A percentile compares a stretch with the other conserved stretches of the same genome.
These are phyloP conservation scores for Hydrotaea cyrtoneurina DNA, from an alignment of 2,888 invertebrate species.

Conservation along the genomic window DNA sequence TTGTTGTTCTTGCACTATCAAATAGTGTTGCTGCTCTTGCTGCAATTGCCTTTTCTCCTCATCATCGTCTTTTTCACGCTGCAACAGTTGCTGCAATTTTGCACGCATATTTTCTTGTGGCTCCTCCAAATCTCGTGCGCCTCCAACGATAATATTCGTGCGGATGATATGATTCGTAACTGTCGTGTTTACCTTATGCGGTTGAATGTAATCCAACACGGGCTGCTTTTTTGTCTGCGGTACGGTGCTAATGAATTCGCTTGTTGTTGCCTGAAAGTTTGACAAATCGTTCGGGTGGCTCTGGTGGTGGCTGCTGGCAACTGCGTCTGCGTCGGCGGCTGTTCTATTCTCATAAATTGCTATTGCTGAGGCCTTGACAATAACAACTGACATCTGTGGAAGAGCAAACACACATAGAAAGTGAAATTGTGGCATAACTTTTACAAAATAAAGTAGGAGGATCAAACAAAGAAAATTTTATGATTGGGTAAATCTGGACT, in stretches of 20 bases:
- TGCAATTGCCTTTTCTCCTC: slow-evolving; percentile 61
- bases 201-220: slow-evolving; percentile 23
- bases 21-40: slow-evolving; percentile 67
- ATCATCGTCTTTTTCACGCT: slow-evolving; percentile 69
- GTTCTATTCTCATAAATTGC: slow-evolving; percentile 74
- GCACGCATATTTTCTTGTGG: slow-evolving; percentile 76
- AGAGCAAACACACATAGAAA: slow-evolving; percentile 22
- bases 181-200: slow-evolving; percentile 68
- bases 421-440: slow-evolving; percentile 39
- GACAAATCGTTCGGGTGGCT: slow-evolving; percentile 58
- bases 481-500: no score
- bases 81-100: slow-evolving; percentile 75
- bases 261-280: slow-evolving; percentile 61
- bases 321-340: slow-evolving; percentile 54
- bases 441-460: neutral
- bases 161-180: slow-evolving; percentile 66
- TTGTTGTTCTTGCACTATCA: slow-evolving; percentile 71
- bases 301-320: slow-evolving; percentile 26
- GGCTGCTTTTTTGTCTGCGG: slow-evolving; percentile 48
- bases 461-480: neutral
- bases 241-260: slow-evolving; percentile 61
- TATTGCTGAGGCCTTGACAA: slow-evolving; percentile 78
- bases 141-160: slow-evolving; percentile 61
- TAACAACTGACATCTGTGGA: slow-evolving; percentile 77
- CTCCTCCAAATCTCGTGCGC: slow-evolving; percentile 47